Conservation (phyloP, 1,140 invertebrate genomes). For the Goniozus legneri region DNA sequence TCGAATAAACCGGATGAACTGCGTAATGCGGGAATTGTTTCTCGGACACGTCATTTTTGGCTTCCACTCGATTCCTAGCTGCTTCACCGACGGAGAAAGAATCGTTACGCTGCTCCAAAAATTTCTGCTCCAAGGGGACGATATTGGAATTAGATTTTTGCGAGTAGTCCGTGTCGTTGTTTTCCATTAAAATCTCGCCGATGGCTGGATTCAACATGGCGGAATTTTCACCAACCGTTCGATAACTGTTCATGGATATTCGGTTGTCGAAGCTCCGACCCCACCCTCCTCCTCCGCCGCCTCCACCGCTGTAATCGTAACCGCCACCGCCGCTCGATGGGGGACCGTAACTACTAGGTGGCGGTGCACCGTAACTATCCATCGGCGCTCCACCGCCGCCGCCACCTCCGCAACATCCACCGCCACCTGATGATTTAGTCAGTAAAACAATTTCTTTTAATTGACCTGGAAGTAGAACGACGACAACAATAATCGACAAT, state of each 20-base stretch:
- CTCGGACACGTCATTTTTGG: slow-evolving; percentile 4
- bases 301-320: slow-evolving; percentile 28
- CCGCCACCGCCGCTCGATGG: slow-evolving; percentile 34
- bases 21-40: background rate
- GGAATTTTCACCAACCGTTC: background rate
- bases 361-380: slow-evolving; percentile 38
- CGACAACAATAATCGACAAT: background rate
- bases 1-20: background rate
- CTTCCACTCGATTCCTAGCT: background rate
- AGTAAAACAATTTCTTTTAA: slow-evolving; percentile 45
- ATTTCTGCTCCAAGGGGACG: slow-evolving; percentile 11
- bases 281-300: slow-evolving; percentile 42
- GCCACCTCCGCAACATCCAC: slow-evolving; percentile 24
- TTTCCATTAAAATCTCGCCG: background rate
- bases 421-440: slow-evolving; percentile 34
- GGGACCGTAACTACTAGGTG: slow-evolving; percentile 30
- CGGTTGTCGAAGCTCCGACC: slow-evolving; percentile 42
- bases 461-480: slow-evolving; percentile 18
- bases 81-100: slow-evolving; percentile 4
- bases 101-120: too few species aligned
- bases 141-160: background rate
- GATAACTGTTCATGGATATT: slow-evolving; percentile 10
- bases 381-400: slow-evolving; percentile 18
- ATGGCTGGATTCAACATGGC: background rate
- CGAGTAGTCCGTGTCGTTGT: background rate